Base-by-base conservation (phyloP, 2,888 invertebrate species). In the Caenorhabditis sulstoni region DNA sequence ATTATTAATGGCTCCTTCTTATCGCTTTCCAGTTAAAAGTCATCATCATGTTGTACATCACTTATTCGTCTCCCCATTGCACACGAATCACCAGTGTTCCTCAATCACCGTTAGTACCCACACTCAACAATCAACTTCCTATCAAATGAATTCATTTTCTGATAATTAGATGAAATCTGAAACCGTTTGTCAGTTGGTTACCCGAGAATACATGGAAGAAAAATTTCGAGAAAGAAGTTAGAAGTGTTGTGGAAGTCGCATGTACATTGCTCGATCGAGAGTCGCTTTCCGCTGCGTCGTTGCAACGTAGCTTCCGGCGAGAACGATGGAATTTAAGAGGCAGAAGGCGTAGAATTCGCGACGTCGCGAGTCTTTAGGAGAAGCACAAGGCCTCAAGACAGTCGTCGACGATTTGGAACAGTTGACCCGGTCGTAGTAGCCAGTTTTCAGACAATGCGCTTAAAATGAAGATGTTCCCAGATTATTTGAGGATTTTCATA, bases 391-490 rank as follows among this genome's bases (percentile, higher is more conserved):
- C 9, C 79, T 71, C 35, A 81, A 57, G 35, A 81, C 76, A 3
- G 67, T 62, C 7, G 65, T 61, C 9, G 75, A 57, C 9, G 84
- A 82, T 49, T 79, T 74, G 14, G 79, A 79, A 47, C 84, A 84
- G 45, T 81, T 81, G 14, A 84, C 22, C 16, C 79, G 81, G 35
- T 84, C 81, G 70, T 61, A 84, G 47, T 66, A 82, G 1, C 84
- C 84, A 1, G 84, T 84, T 59, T 64, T 62, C 0, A 64, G 37
- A 44, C 84, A 84, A 52, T 84, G 80, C 1, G 66, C 84, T 84
- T 68, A 16, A 82, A 79, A 52, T 11, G 29, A 29, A 29, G 29
- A 7, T 7, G 29, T 29, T 29, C 35, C 49, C 11, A n/a, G 3
- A n/a, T n/a, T n/a, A n/a, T n/a, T n/a, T n/a, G n/a, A n/a, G n/a